Evolutionary conservation across 53 echinoderm and acorn worm genomes (phyloP).

Genomic region (Henricia sp.): DNA sequence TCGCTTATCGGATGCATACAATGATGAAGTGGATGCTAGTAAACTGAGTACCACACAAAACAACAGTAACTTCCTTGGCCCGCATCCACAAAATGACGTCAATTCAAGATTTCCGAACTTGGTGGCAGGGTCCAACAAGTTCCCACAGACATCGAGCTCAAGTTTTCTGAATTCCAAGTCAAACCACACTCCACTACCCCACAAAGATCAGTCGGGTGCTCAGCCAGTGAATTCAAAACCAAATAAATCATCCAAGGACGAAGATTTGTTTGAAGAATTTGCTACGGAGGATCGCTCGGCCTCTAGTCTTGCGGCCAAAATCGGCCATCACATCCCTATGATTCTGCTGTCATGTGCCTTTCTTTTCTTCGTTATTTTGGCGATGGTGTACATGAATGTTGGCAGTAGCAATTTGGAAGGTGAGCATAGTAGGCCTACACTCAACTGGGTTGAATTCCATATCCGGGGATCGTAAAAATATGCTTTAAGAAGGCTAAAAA

Average conservation of each 20-base stretch:
- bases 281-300: constrained; percentile 92
- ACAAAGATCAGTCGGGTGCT: not conserved
- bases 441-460: too few relatives aligned
- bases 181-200: constrained; percentile 26
- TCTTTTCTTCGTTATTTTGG: constrained; percentile 85
- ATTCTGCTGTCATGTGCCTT: constrained; percentile 90
- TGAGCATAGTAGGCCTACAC: constrained; percentile 30
- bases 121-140: too few relatives aligned
- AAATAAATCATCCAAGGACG: constrained; percentile 2
- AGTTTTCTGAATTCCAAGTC: constrained; percentile 32
- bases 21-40: constrained; percentile 47
- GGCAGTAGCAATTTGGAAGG: constrained; percentile 49
- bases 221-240: constrained; percentile 25
- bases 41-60: constrained; percentile 17
- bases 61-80: constrained; percentile 50
- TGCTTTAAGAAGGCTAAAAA: too few relatives aligned
- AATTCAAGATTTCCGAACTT: constrained; percentile 8
- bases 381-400: constrained; percentile 89
- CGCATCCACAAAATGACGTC: constrained; percentile 14
- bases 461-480: too few relatives aligned
- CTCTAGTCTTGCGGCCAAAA: constrained; percentile 78
- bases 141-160: constrained; percentile 9
- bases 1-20: constrained; percentile 42
- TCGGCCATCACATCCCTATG: constrained; percentile 84
- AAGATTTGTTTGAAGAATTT: constrained; percentile 72